phyloP scores from a whole-genome alignment of 2,113 vertebrate genomes.

The Bos javanicus region DNA sequence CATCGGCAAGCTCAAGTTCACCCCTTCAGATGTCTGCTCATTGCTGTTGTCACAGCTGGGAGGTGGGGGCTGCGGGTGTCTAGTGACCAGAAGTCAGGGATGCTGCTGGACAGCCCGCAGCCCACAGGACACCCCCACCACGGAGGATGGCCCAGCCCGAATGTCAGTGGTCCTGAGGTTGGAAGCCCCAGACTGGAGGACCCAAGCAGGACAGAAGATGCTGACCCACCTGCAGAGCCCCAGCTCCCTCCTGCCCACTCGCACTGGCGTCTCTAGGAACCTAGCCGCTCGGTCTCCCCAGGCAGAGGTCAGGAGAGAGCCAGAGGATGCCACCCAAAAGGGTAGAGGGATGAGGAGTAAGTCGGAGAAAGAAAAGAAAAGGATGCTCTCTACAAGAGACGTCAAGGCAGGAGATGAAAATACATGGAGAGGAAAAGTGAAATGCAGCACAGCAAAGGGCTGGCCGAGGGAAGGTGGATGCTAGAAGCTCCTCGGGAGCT shows the following conservation, averaged over 20 bases:
- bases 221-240: too few species aligned
- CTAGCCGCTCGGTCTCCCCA: not conserved
- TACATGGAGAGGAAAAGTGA: not conserved
- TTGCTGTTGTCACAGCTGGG: not conserved
- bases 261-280: not conserved
- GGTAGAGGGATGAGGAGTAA: not conserved
- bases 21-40: not conserved
- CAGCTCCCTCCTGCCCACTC: not conserved
- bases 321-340: not conserved
- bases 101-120: rapidly evolving
- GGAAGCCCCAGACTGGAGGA: not conserved
- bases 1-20: not conserved
- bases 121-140: too few species aligned
- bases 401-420: not conserved
- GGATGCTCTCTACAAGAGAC: not conserved
- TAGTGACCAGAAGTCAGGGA: too few species aligned
- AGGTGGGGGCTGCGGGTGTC: not conserved
- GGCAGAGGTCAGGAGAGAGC: not conserved
- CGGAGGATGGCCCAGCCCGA: rapidly evolving
- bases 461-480: not conserved
- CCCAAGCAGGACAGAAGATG: too few species aligned
- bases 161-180: rapidly evolving
- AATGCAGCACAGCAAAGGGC: not conserved
- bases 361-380: not conserved
- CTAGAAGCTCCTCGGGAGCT: rapidly evolving